These are phyloP conservation scores for Nephrotoma flavescens DNA, from an alignment of 2,888 invertebrate genomes.

Conservation along the genomic window DNA sequence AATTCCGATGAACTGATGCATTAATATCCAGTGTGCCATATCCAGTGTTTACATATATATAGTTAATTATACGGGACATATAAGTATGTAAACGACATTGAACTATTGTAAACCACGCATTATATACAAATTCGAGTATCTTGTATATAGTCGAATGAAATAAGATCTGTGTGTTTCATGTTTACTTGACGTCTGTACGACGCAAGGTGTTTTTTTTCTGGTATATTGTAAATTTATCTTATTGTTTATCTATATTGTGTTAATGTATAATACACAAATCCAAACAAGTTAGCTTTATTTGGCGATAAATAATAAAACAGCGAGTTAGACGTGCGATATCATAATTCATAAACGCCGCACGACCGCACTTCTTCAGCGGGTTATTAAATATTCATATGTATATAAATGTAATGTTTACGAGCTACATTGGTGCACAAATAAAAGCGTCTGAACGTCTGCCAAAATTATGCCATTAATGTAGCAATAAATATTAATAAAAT, in stretches of 20 bases:
- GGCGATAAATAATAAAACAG: neutral
- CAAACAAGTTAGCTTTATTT: neutral
- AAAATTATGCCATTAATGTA: neutral
- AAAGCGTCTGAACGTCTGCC: neutral
- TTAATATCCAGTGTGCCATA: neutral
- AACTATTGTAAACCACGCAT: neutral
- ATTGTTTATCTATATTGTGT: neutral
- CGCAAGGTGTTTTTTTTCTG: neutral
- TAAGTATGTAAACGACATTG: neutral
- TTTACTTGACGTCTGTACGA: neutral
- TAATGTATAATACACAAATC: neutral
- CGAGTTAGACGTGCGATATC: neutral
- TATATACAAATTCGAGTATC: neutral
- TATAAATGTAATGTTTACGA: neutral
- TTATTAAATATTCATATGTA: neutral
- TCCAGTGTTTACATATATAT: neutral
- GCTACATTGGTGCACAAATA: neutral
- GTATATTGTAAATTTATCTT: neutral
- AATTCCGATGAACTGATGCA: neutral
- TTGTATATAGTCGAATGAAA: neutral
- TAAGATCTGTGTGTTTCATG: neutral
- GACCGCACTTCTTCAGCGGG: neutral
- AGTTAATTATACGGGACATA: neutral
- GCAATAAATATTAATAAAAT: neutral
- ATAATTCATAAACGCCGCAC: neutral